Base-by-base conservation (phyloP, 2,797 vertebrate species). In the Poeciliopsis paucimaculata region DNA sequence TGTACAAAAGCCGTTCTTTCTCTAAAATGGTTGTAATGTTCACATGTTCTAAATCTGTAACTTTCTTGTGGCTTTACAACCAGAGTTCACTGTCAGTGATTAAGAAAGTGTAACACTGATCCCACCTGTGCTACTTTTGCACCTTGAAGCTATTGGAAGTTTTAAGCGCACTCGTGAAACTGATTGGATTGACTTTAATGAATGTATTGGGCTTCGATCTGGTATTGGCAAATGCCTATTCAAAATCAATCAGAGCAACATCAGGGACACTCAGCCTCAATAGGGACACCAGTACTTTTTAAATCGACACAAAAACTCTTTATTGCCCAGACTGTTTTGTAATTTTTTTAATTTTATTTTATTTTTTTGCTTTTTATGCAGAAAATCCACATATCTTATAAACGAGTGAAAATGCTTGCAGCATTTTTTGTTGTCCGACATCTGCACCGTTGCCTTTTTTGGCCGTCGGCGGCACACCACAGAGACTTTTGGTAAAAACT, bases 401-500 rank as follows among this genome's bases (percentile, higher is more conserved):
- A 68, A 68, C 20, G 2, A 13, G 11, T n/a, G 23, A 70, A 43
- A n/a, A 70, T 15, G 4, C 23, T 43, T 13, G 39, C 39, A 70
- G 26, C 34, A 36, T 39, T 64, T 64, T 64, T n/a, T 70, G 16
- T 68, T 70, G 23, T 70, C 11, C 10, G 23, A n/a, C 31, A 39
- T 51, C 28, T 36, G 31, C 12, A 36, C 72, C 23, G 20, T 26
- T 55, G 41, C 49, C 31, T 46, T 10, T 74, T 77, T 34, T 57
- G 41, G 31, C 49, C 41, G 23, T 43, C 73, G 76, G 45, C 23
- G 1, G 55, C 64, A 75, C 45, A 72, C n/a, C 76, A 77, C 77
- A 64, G 53, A 81, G 74, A 76, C 18, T 31, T 45, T 75, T 76
- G 43, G 79, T 86, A 82, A 82, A 34, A 85, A 86, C 81, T 75